Percentiles rank a stretch among this genome's conserved stretches.
Evolutionary conservation across 2,888 invertebrate genomes (phyloP).

Genomic region (Malthinus seriepunctatus): DNA sequence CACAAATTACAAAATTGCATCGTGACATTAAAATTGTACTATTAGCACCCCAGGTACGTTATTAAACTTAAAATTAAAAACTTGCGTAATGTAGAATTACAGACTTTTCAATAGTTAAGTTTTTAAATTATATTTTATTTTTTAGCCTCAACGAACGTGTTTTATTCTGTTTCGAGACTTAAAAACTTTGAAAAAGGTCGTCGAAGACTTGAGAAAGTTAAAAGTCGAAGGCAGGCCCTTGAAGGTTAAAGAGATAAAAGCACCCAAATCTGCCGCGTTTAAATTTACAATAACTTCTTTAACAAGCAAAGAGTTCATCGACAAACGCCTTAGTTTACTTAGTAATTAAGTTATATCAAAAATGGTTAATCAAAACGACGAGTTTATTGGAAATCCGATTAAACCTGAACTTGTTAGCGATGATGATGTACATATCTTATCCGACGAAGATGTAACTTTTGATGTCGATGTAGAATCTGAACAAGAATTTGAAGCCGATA

Average conservation of each 20-base stretch:
- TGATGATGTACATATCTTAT: too few relatives aligned
- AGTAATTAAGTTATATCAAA: not conserved
- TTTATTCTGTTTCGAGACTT: conserved; percentile 36
- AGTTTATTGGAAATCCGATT: conserved; percentile 25
- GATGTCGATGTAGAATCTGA: conserved; percentile 9
- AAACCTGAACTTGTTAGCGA: conserved; percentile 24
- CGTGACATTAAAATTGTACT: conserved; percentile 43
- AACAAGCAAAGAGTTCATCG: not conserved
- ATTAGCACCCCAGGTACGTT: conserved; percentile 45
- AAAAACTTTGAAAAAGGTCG: conserved; percentile 33
- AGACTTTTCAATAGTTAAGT: too few relatives aligned
- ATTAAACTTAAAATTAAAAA: too few relatives aligned
- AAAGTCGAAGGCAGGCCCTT: conserved; percentile 31
- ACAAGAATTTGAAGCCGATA: conserved; percentile 1
- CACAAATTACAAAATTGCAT: conserved; percentile 44
- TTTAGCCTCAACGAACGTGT: conserved; percentile 37
- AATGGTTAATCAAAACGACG: conserved; percentile 18
- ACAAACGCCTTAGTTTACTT: not conserved
- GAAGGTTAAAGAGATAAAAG: conserved; percentile 4
- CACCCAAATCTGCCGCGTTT: not conserved
- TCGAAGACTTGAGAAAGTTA: conserved; percentile 33
- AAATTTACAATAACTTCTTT: not conserved
- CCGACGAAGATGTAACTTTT: conserved; percentile 22
- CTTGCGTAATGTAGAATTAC: too few relatives aligned
- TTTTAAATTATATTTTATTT: too few relatives aligned